Evolutionary conservation across 2,888 invertebrate genomes (phyloP).

Genomic region (Macropis europaea): DNA sequence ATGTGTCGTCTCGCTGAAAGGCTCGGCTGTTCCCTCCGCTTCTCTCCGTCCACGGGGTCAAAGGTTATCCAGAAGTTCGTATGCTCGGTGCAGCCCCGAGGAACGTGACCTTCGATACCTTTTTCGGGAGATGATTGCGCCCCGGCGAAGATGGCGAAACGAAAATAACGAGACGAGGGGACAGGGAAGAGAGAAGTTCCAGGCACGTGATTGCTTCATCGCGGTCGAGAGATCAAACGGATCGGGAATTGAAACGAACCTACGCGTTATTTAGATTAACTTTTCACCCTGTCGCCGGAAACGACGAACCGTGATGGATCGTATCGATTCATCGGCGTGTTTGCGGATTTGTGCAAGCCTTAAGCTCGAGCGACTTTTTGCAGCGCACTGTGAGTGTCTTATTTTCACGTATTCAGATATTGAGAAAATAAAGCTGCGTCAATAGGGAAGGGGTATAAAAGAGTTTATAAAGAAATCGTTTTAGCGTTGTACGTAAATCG

Average conservation of each 20-base stretch:
- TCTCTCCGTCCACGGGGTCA: conserved; percentile 6
- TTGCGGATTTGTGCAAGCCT: background rate
- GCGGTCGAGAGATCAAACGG: conserved; percentile 27
- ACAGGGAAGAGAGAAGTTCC: background rate
- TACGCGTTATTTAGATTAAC: conserved; percentile 40
- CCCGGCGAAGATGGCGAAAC: conserved; percentile 3
- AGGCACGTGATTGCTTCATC: conserved; percentile 38
- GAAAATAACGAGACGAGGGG: conserved; percentile 10
- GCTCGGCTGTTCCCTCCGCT: background rate
- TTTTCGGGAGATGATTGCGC: conserved; percentile 34
- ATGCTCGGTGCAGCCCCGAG: conserved; percentile 16
- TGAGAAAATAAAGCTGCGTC: too few relatives aligned
- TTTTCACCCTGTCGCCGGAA: conserved; percentile 2
- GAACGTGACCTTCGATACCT: conserved; percentile 41
- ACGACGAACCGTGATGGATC: background rate
- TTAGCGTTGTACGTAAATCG: too few relatives aligned
- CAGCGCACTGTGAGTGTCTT: too few relatives aligned
- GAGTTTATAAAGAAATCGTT: too few relatives aligned
- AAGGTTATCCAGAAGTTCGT: conserved; percentile 26
- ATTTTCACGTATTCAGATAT: too few relatives aligned
- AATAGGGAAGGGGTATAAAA: too few relatives aligned
- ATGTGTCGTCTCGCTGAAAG: conserved; percentile 7
- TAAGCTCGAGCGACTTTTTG: too few relatives aligned
- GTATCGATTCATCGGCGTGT: conserved; percentile 7
- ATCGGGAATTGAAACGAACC: conserved; percentile 38